phyloP scores from a whole-genome alignment of 2,797 vertebrate genomes.

The Scolopax rusticola region DNA sequence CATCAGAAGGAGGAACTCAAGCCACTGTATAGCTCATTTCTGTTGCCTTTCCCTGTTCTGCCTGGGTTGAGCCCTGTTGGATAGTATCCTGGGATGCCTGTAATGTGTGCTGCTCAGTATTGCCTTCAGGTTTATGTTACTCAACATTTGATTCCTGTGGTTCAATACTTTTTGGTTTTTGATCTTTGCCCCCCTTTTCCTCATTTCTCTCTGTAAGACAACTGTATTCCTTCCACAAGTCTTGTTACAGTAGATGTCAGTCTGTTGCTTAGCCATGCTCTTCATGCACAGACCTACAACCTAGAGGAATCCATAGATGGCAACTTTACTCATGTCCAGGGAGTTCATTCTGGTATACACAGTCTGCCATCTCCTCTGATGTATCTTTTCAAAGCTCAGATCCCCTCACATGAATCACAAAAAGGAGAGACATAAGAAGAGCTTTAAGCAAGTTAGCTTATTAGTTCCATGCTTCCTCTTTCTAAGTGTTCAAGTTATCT shows the following conservation, averaged over 20 bases:
- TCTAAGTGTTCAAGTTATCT: background rate
- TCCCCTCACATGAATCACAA: background rate
- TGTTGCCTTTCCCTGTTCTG: background rate
- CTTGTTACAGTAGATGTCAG: background rate
- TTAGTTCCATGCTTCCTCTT: background rate
- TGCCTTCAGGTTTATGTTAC: background rate
- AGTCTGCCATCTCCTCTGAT: background rate
- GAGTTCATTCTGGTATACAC: background rate
- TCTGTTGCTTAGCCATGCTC: background rate
- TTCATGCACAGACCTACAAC: background rate
- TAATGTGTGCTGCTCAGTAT: background rate
- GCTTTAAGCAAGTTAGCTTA: background rate
- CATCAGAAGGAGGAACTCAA: background rate
- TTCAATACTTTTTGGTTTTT: background rate
- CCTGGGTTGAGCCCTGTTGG: background rate
- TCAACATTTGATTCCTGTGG: background rate
- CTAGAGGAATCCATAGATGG: background rate
- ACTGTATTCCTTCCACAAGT: background rate
- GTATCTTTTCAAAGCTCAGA: background rate
- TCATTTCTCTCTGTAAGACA: background rate
- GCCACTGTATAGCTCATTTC: background rate
- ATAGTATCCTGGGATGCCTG: background rate
- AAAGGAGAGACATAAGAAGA: background rate
- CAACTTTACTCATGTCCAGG: background rate
- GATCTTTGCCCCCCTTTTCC: background rate